Evolutionary conservation across 2,113 vertebrate genomes (phyloP), one percentile per base, ranked within the genome.

Genomic region (Tragelaphus strepsiceros): DNA sequence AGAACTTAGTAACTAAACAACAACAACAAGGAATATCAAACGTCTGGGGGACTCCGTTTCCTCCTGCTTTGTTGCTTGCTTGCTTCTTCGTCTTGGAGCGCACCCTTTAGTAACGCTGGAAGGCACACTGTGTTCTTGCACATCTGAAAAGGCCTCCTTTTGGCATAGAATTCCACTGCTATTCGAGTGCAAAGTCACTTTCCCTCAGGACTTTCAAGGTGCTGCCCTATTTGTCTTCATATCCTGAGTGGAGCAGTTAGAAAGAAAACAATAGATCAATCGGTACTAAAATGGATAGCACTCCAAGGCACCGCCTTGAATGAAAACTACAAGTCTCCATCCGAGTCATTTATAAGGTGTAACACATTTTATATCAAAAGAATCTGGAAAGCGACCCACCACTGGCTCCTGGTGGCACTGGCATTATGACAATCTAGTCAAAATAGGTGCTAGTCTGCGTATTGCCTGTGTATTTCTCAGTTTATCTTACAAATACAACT

Each of bases 161-260:
- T 17, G 15, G 62, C 46, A 13, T 5, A 83, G 51, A 24, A 94
- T n/a, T 95, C 90, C 26, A 30, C 35, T 49, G 28, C 24, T 4
- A 12, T 53, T 81, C 88, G 58, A 7, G 19, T 8, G 39, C 24
- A 8, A 94, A 81, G 54, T 43, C 62, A 22, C 54, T 88, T 51
- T 81, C 64, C 53, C 95, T 82, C 39, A 19, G 49, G 88, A 74
- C 61, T 95, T 81, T 85, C 88, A 56, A 92, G n/a, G 64, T 28
- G 30, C 30, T 58, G 6, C 58, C 54, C 84, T 46, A 19, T 92
- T 81, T 92, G 81, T 84, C 93, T 94, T 96, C 90, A 35, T 80
- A 54, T 46, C 62, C 35, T 53, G 24, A 28, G 0, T 9, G 17
- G 21, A 84, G 24, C 19, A 21, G 32, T 71, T 49, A 39, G 71